phyloP scores from a whole-genome alignment of 2,888 invertebrate genomes.

The Amphiduros pacificus region DNA sequence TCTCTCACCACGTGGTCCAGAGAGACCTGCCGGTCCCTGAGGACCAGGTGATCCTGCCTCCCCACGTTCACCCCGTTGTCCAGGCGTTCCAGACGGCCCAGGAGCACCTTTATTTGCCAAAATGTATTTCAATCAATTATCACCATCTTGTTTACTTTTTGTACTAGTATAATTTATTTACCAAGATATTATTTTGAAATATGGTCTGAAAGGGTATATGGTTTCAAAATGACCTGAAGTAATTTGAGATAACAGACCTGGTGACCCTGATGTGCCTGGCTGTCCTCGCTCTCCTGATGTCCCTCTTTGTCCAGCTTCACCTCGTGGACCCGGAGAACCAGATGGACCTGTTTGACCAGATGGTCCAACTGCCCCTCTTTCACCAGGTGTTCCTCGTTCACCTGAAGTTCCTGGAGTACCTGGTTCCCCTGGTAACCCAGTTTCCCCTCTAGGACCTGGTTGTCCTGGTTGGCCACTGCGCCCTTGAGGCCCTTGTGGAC shows the following conservation, averaged over 20 bases:
- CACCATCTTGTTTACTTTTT: no score
- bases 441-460: slow-evolving; percentile 14
- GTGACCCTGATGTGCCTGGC: background rate
- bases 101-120: slow-evolving; percentile 14
- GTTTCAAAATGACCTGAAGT: no score
- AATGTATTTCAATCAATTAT: no score
- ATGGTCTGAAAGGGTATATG: no score
- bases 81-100: slow-evolving; percentile 16
- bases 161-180: no score
- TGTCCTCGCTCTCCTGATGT: slow-evolving; percentile 2
- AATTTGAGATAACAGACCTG: no score
- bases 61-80: slow-evolving; percentile 3
- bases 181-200: no score
- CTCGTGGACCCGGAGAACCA: slow-evolving; percentile 10
- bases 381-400: slow-evolving; percentile 10
- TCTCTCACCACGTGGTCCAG: slow-evolving; percentile 20
- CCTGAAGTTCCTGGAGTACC: slow-evolving; percentile 3
- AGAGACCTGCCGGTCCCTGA: slow-evolving; percentile 19
- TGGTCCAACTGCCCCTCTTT: slow-evolving; percentile 18
- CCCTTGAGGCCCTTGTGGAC: slow-evolving; percentile 64
- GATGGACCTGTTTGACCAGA: slow-evolving; percentile 3
- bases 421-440: slow-evolving; percentile 8
- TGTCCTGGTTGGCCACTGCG: slow-evolving; percentile 27
- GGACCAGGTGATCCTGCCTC: slow-evolving; percentile 19
- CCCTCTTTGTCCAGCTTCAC: slow-evolving; percentile 16